Evolutionary conservation across 2,797 vertebrate species (phyloP).

Genomic region (Gastrophryne carolinensis): DNA sequence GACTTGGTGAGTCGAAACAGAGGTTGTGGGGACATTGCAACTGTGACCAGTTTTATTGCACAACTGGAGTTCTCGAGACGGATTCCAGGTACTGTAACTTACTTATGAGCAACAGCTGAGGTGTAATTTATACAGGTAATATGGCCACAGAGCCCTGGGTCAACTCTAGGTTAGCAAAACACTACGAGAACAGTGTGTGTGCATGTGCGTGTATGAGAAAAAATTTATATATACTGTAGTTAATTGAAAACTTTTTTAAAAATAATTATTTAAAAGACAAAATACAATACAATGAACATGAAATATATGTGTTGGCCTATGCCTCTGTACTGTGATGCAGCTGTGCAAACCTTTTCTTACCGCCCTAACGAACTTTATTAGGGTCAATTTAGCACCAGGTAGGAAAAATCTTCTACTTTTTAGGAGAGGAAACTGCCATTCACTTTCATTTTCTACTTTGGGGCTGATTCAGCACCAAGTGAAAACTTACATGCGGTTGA

Average conservation of each 20-base stretch:
- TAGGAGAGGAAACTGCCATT: too few relatives aligned
- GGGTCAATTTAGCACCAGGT: too few relatives aligned
- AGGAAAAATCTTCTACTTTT: too few relatives aligned
- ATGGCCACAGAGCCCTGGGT: constrained; percentile 44
- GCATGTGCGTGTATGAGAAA: background rate
- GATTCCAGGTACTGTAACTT: constrained; percentile 49
- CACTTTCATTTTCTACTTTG: too few relatives aligned
- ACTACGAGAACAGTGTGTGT: constrained; percentile 2
- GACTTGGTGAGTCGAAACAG: constrained; percentile 51
- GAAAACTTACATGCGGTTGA: too few relatives aligned
- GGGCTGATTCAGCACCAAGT: too few relatives aligned
- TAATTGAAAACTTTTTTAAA: background rate
- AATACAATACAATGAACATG: too few relatives aligned
- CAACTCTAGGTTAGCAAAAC: constrained; percentile 41
- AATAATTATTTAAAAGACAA: background rate
- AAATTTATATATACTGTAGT: background rate
- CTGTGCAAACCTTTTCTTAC: too few relatives aligned
- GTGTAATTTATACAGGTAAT: constrained; percentile 52
- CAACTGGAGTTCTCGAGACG: constrained; percentile 46
- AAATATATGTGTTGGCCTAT: too few relatives aligned
- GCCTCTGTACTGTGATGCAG: too few relatives aligned
- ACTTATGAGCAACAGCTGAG: constrained; percentile 52
- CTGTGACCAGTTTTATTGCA: constrained; percentile 48
- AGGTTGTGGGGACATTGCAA: constrained; percentile 48
- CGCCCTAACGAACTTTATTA: too few relatives aligned